phyloP scores from a whole-genome alignment of 64 coral and sea anemone genomes.

The Platygyra sinensis region DNA sequence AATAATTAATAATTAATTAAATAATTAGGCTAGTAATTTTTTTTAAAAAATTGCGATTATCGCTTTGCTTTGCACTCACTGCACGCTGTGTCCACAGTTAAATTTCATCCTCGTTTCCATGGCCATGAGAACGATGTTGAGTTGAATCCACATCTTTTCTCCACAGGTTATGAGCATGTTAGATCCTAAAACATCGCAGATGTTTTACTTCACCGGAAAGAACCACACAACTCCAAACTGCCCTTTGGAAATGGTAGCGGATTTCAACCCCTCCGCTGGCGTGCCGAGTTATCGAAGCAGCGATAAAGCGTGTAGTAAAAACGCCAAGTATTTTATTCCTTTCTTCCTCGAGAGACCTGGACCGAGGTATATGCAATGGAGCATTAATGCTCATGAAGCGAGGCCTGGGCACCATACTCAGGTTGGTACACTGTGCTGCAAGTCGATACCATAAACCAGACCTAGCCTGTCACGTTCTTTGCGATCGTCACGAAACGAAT shows the following conservation, averaged over 20 bases:
- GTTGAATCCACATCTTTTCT: not conserved
- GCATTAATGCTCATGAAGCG: conserved; percentile 69
- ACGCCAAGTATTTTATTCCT: conserved; percentile 53
- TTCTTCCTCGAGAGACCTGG: conserved; percentile 74
- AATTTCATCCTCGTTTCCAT: too few species aligned
- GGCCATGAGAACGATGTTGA: too few species aligned
- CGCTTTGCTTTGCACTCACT: too few species aligned
- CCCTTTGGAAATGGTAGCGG: conserved; percentile 53
- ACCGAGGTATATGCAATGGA: conserved; percentile 62
- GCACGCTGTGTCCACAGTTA: too few species aligned
- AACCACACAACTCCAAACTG: conserved; percentile 62
- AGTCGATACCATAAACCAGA: too few species aligned
- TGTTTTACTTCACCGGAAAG: conserved; percentile 71
- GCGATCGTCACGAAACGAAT: too few species aligned
- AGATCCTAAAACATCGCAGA: conserved; percentile 60
- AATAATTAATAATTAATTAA: too few species aligned
- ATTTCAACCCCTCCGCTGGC: conserved; percentile 64
- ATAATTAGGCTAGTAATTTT: too few species aligned
- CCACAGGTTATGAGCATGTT: conserved; percentile 69
- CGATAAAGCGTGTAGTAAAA: conserved; percentile 25
- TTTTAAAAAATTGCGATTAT: too few species aligned
- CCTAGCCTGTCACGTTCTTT: too few species aligned
- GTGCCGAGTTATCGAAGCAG: conserved; percentile 52
- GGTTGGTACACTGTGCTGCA: not conserved
- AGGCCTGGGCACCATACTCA: conserved; percentile 81